These are phyloP conservation scores for Halesus radiatus DNA, from an alignment of 1,140 invertebrate species.

Conservation along the genomic window DNA sequence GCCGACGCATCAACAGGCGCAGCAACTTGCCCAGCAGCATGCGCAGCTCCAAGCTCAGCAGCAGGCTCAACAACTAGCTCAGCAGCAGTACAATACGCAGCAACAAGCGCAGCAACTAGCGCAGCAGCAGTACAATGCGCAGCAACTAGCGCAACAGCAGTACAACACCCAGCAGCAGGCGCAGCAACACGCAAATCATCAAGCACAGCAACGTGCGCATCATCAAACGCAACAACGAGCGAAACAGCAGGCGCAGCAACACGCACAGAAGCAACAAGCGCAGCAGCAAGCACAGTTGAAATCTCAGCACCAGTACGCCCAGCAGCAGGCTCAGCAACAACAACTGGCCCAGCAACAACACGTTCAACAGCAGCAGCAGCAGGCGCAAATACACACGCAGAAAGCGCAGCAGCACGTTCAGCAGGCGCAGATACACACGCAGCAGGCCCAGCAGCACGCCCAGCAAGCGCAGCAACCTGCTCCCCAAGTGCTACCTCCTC, in stretches of 20 bases:
- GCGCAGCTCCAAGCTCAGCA: not conserved
- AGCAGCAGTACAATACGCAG: constrained; percentile 8
- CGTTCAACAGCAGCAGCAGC: not conserved
- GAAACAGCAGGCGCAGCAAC: not conserved
- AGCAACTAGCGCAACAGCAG: not conserved
- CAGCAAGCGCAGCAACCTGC: not conserved
- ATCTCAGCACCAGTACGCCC: not conserved
- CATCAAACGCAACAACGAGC: not conserved
- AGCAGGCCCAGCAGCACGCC: constrained; percentile 6
- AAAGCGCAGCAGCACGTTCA: not conserved
- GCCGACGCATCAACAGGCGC: no score
- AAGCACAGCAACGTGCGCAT: not conserved
- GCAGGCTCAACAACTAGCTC: not conserved
- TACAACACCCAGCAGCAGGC: no score
- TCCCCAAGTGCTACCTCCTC: not conserved
- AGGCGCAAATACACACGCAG: not conserved
- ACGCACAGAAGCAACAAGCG: not conserved
- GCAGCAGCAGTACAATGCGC: not conserved
- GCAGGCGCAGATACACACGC: not conserved
- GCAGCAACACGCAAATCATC: not conserved
- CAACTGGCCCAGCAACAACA: not conserved
- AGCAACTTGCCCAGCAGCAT: no score
- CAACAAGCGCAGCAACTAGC: not conserved
- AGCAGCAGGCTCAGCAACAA: constrained; percentile 1
- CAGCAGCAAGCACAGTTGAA: not conserved